Conservation (phyloP, 2,113 vertebrate species). For the Bungarus multicinctus region DNA sequence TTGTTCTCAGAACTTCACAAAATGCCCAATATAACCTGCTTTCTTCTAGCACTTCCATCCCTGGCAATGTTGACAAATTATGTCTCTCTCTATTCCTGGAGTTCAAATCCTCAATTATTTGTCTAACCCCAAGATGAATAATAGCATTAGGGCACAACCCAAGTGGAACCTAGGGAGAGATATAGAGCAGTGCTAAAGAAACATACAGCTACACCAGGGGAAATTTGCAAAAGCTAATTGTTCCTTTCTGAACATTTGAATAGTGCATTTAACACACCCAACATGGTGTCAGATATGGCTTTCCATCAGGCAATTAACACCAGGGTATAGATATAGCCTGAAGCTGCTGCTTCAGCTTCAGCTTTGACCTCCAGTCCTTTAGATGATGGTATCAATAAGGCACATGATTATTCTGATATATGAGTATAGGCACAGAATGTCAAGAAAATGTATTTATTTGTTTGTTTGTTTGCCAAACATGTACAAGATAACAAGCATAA, state of each 20-base stretch:
- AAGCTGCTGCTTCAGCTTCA: conserved; percentile 13
- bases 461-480: too few relatives aligned
- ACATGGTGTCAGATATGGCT: conserved; percentile 44
- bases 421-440: conserved; percentile 38
- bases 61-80: too few relatives aligned
- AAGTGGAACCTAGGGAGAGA: neutral
- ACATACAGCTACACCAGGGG: conserved; percentile 25
- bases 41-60: too few relatives aligned
- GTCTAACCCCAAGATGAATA: neutral
- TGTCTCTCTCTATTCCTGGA: too few relatives aligned
- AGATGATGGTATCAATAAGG: conserved; percentile 17
- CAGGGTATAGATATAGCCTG: neutral
- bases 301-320: conserved; percentile 25
- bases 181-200: neutral
- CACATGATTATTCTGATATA: conserved; percentile 29
- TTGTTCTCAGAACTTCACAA: too few relatives aligned
- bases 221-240: conserved; percentile 12
- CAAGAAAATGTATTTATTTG: conserved; percentile 8
- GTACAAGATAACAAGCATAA: too few relatives aligned
- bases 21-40: too few relatives aligned
- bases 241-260: conserved; percentile 31
- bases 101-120: neutral
- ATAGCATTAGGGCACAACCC: conserved; percentile 22
- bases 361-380: conserved; percentile 40
- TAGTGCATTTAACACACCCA: conserved; percentile 29